A percentile compares a stretch with the other conserved stretches of the same genome.
phyloP scores from a whole-genome alignment of 2,113 vertebrate genomes.

The Oncorhynchus tshawytscha region DNA sequence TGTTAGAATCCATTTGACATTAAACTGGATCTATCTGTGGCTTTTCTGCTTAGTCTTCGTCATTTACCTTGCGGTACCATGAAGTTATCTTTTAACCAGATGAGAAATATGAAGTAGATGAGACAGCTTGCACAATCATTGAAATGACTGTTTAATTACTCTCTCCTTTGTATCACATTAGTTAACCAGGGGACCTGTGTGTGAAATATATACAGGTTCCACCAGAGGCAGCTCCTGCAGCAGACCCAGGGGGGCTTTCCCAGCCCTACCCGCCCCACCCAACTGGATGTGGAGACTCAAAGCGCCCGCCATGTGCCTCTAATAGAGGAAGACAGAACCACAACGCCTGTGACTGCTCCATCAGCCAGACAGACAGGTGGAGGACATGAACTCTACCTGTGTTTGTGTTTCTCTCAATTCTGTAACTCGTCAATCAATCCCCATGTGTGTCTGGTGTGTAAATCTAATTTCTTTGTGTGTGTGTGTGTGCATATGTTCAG shows the following conservation, averaged over 20 bases:
- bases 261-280: conserved; percentile 67
- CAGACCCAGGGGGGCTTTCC: conserved; percentile 71
- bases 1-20: no score
- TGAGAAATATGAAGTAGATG: no score
- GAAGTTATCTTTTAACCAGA: no score
- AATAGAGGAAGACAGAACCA: conserved; percentile 37
- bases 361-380: conserved; percentile 47
- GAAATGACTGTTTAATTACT: no score
- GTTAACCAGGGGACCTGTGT: background rate
- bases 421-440: conserved; percentile 56
- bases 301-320: conserved; percentile 48
- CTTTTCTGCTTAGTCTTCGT: no score
- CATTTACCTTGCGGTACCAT: no score
- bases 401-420: background rate
- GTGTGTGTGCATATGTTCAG: conserved; percentile 47
- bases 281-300: conserved; percentile 60
- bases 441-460: background rate
- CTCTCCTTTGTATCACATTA: no score
- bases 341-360: conserved; percentile 18
- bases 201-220: conserved; percentile 75
- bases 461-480: background rate
- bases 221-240: conserved; percentile 89
- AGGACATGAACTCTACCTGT: conserved; percentile 71
- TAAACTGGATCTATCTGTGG: no score
- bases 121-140: no score